A percentile compares a stretch with the other conserved stretches of the same genome.
These are phyloP conservation scores for Sminthurides bifidus DNA, from an alignment of 1,140 invertebrate genomes.

Conservation along the genomic window DNA sequence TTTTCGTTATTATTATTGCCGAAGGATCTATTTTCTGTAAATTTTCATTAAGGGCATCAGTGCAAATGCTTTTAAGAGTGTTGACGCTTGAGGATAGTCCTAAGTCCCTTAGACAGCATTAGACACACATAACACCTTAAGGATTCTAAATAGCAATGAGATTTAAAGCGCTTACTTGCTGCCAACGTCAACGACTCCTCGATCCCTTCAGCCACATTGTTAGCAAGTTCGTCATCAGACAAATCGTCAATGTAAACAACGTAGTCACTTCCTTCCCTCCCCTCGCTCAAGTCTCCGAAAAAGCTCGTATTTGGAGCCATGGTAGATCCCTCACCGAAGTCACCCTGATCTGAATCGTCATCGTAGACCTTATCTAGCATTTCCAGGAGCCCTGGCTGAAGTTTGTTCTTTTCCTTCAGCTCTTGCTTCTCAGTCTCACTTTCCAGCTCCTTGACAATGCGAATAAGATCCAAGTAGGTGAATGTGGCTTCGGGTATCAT, in stretches of 20 bases:
- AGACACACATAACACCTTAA: neutral
- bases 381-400: neutral
- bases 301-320: no score
- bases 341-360: neutral
- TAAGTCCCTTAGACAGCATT: no score
- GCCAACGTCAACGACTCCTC: conserved; percentile 18
- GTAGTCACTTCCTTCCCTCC: no score
- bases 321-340: neutral
- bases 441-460: conserved; percentile 14
- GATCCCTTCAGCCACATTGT: conserved; percentile 17
- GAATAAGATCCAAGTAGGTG: conserved; percentile 18
- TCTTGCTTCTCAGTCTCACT: conserved; percentile 16
- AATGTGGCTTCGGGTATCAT: neutral
- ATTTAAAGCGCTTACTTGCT: neutral
- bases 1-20: conserved; percentile 4
- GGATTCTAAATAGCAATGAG: neutral
- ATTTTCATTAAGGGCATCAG: neutral
- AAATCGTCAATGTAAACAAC: no score
- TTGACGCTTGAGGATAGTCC: no score
- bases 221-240: conserved; percentile 21
- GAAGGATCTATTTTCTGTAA: neutral
- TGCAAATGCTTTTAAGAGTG: neutral
- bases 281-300: conserved; percentile 15
- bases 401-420: neutral
- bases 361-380: neutral